These are phyloP conservation scores for Megaustenia siamemsis DNA, from an alignment of 2,888 invertebrate genomes.

Conservation along the genomic window DNA sequence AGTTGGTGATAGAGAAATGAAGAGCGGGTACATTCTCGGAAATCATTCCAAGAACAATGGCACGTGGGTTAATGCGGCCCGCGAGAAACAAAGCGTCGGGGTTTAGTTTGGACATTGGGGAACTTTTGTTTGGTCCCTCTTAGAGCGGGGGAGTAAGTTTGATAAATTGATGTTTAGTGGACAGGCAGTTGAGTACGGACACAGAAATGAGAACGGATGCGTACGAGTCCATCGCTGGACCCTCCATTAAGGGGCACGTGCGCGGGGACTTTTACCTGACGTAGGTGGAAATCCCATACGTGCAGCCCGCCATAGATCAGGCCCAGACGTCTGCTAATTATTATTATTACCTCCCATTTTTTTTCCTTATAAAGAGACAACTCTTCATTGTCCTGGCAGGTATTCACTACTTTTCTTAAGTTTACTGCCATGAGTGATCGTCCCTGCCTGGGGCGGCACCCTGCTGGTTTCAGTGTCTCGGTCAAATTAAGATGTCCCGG, in stretches of 20 bases:
- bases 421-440: background rate
- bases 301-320: background rate
- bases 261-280: slow-evolving; percentile 3
- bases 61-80: background rate
- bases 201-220: slow-evolving; percentile 2
- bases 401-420: slow-evolving; percentile 3
- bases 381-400: background rate
- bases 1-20: too few species aligned
- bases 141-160: background rate
- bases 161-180: slow-evolving; percentile 34
- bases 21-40: background rate
- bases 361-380: background rate
- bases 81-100: slow-evolving; percentile 10
- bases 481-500: background rate
- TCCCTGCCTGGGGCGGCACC: background rate
- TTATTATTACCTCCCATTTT: background rate
- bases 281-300: slow-evolving; percentile 1
- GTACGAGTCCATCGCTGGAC: background rate
- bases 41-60: background rate
- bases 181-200: background rate
- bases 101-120: background rate
- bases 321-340: background rate
- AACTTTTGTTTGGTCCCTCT: background rate
- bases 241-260: slow-evolving; percentile 24
- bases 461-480: background rate